Percentiles rank a stretch among this genome's conserved stretches.
phyloP scores from a whole-genome alignment of 2,888 invertebrate genomes.

The Tholera decimalis region DNA sequence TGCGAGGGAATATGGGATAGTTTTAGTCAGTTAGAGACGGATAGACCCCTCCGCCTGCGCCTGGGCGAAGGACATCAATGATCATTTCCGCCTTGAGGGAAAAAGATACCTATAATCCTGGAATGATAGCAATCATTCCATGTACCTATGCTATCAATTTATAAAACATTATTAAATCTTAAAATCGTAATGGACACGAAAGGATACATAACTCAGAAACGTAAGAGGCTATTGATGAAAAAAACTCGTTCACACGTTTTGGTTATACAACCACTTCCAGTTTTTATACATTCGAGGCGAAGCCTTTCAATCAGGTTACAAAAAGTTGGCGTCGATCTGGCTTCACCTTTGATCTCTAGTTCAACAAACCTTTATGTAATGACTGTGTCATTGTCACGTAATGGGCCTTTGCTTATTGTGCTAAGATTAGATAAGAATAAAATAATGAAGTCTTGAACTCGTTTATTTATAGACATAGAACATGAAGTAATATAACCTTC shows the following conservation, averaged over 20 bases:
- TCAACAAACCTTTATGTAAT: constrained; percentile 41
- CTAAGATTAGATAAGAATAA: constrained; percentile 51
- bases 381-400: constrained; percentile 17
- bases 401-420: constrained; percentile 25
- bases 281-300: constrained; percentile 24
- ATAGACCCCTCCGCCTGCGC: too few relatives aligned
- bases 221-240: constrained; percentile 24
- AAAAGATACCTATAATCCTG: too few relatives aligned
- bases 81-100: too few relatives aligned
- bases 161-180: background rate
- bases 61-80: too few relatives aligned
- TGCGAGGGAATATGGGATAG: too few relatives aligned
- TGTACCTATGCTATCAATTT: background rate
- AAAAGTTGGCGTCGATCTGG: constrained; percentile 10
- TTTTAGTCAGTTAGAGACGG: too few relatives aligned
- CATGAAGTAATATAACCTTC: constrained; percentile 49
- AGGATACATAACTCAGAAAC: constrained; percentile 23
- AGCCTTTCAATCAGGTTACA: constrained; percentile 31
- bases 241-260: constrained; percentile 11
- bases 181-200: background rate
- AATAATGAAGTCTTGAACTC: constrained; percentile 48
- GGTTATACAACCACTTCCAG: constrained; percentile 11
- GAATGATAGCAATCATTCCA: too few relatives aligned
- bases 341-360: constrained; percentile 19
- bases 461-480: constrained; percentile 50